Base-by-base conservation (phyloP, 2,888 invertebrate species). In the Xestobium rufovillosum region DNA sequence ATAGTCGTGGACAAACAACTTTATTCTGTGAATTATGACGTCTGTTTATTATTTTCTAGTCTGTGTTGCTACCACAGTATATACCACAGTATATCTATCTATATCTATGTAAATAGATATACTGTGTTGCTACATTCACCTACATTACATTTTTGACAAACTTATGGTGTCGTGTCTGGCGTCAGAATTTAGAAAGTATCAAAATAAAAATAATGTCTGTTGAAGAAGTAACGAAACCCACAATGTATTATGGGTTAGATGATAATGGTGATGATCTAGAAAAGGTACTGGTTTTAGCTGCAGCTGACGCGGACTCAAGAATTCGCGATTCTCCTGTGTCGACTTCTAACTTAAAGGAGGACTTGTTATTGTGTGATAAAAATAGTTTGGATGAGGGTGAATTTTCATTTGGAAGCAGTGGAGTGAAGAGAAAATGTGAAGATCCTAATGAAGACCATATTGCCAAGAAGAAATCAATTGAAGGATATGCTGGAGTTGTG, bases 401-500 rank as follows among this genome's bases (percentile, higher is more conserved):
- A 10, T 14, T 11, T 28, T 12, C 16, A 9, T 13, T 10, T 15
- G n/a, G 8, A 17, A 16, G 19, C 14, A 14, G 8, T n/a, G 36
- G 31, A 34, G 30, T 34, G 26, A 40, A 34, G 14, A 26, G 15
- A 19, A 10, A 12, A 26, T 29, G 27, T 25, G 6, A 13, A 13
- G 39, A 36, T 6, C 9, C 19, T 11, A 12, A 14, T 2, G 35
- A 19, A 38, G 42, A 42, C 34, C 34, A 9, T 15, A 34, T 35
- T 15, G 16, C 16, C 14, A 45, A 30, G 34, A 38, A 26, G 4
- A 39, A 48, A 17, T 9, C 37, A 3, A 34, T 26, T 8, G 45
- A 47, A 6, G 69, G 73, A 45, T 72, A 75, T 50, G 67, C 73
- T 14, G 65, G 66, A 44, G 67, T 82, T 8, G 92, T 98, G 1